Conservation (phyloP, 2,113 vertebrate species). For the Trogon melanurus region DNA sequence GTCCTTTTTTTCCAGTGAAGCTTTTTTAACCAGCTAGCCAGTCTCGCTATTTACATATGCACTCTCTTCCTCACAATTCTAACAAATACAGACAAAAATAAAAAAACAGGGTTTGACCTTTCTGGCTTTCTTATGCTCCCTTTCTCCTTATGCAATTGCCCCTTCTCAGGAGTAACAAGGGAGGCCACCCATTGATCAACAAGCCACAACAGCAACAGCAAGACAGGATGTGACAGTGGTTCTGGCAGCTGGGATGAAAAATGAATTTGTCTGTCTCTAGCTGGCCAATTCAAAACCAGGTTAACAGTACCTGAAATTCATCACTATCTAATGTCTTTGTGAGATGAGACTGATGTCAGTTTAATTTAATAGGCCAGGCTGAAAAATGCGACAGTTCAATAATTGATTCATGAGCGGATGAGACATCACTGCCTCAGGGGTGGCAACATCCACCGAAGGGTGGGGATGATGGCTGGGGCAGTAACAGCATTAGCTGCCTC, state of each 20-base stretch:
- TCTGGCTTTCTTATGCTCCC: not conserved
- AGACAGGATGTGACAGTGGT: not conserved
- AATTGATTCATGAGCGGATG: slow-evolving; percentile 68
- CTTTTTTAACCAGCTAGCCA: not conserved
- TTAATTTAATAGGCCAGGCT: slow-evolving; percentile 67
- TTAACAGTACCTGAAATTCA: slow-evolving; percentile 69
- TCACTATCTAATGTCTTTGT: slow-evolving; percentile 64
- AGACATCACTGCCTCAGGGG: slow-evolving; percentile 46
- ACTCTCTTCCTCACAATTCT: not conserved
- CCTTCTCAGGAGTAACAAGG: not conserved
- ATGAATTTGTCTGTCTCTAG: slow-evolving; percentile 55
- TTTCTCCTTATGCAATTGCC: not conserved
- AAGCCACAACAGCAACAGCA: not conserved
- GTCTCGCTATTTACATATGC: not conserved
- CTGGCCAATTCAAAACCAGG: slow-evolving; percentile 62
- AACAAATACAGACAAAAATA: not conserved
- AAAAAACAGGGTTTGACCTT: not conserved
- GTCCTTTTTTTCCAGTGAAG: not conserved
- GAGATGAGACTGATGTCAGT: slow-evolving; percentile 70
- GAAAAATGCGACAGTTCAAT: slow-evolving; percentile 66
- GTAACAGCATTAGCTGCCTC: not conserved
- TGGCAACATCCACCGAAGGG: slow-evolving; percentile 17
- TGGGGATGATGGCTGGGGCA: not conserved
- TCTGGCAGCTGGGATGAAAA: slow-evolving; percentile 48
- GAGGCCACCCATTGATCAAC: slow-evolving; percentile 10